Conservation (phyloP, 2,113 vertebrate species). For the Tachycineta bicolor region DNA sequence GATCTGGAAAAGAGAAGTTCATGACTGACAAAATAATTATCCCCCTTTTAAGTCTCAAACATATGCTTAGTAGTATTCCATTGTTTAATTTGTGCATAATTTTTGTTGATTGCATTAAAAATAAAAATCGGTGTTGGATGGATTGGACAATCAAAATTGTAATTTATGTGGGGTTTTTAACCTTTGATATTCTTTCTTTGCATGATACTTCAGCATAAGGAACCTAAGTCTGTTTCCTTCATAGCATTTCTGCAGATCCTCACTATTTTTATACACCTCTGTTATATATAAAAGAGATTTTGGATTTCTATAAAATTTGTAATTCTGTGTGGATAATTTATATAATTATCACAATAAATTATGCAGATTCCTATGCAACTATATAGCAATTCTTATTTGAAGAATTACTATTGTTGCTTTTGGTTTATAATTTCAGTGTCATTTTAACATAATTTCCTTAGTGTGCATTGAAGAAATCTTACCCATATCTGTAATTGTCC, state of each 20-base stretch:
- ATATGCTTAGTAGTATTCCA: slow-evolving; percentile 32
- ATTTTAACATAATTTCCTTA: not conserved
- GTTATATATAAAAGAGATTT: not conserved
- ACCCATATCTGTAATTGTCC: not conserved
- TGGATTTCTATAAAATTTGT: not conserved
- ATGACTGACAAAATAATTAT: slow-evolving; percentile 23
- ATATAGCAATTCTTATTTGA: slow-evolving; percentile 6
- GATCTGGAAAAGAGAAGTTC: slow-evolving; percentile 44
- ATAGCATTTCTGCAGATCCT: not conserved
- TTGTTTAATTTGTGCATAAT: slow-evolving; percentile 60
- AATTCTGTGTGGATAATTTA: not conserved
- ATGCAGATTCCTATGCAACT: not conserved
- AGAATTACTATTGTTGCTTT: slow-evolving; percentile 26
- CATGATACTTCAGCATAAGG: not conserved
- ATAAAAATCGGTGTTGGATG: slow-evolving; percentile 59
- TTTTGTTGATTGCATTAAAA: slow-evolving; percentile 72
- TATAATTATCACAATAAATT: slow-evolving; percentile 20
- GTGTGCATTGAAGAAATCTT: not conserved
- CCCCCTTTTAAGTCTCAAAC: slow-evolving; percentile 8
- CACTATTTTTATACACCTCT: not conserved
- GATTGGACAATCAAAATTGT: slow-evolving; percentile 55
- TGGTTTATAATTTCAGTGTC: not conserved
- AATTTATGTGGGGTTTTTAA: slow-evolving; percentile 39
- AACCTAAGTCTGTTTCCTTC: not conserved
- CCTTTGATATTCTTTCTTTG: not conserved